phyloP scores from a whole-genome alignment of 1,140 invertebrate species.

The Orius insidiosus region DNA sequence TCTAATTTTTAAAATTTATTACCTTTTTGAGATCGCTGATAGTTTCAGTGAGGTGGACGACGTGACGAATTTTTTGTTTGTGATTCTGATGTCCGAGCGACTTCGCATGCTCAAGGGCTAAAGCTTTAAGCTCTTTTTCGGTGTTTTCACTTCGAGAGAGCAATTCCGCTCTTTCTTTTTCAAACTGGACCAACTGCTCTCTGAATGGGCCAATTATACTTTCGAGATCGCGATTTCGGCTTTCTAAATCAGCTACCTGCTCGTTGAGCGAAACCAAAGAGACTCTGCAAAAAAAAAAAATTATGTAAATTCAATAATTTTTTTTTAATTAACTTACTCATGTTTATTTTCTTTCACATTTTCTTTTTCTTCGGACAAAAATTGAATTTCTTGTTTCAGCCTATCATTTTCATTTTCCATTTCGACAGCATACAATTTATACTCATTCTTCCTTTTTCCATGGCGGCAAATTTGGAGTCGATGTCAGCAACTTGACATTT shows the following conservation, averaged over 20 bases:
- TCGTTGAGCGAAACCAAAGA: background rate
- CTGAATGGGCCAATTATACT: slow-evolving; percentile 15
- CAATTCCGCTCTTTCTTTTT: slow-evolving; percentile 9
- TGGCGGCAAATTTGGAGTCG: slow-evolving; percentile 2
- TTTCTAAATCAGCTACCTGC: slow-evolving; percentile 11
- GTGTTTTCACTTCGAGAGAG: slow-evolving; percentile 9
- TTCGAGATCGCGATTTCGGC: slow-evolving; percentile 11
- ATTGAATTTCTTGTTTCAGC: slow-evolving; percentile 6
- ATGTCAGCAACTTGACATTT: slow-evolving; percentile 6
- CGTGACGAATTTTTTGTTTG: slow-evolving; percentile 12
- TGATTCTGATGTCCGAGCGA: slow-evolving; percentile 17
- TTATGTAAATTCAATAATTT: background rate
- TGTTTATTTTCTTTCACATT: slow-evolving; percentile 5
- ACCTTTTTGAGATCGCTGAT: slow-evolving; percentile 13
- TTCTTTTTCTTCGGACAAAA: slow-evolving; percentile 13
- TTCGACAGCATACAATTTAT: slow-evolving; percentile 14
- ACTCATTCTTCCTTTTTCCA: slow-evolving; percentile 16
- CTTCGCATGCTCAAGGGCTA: slow-evolving; percentile 14
- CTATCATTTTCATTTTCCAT: slow-evolving; percentile 13
- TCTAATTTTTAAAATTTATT: background rate
- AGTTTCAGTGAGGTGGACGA: slow-evolving; percentile 9
- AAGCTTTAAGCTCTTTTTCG: slow-evolving; percentile 15
- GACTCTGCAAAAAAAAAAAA: background rate
- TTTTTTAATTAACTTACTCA: slow-evolving; percentile 8
- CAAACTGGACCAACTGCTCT: slow-evolving; percentile 15